A percentile compares a stretch with the other conserved stretches of the same genome.
These are phyloP conservation scores for western clawed frog (Xenopus tropicalis) DNA, from an alignment of 2,113 vertebrate genomes.

Conservation along the genomic window UCB_Xtro_10.0 CM004447.2:158802001-158802500, in stretches of 20 bases:
- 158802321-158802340: slow-evolving; percentile 68
- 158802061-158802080: too few species aligned
- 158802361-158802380: slow-evolving; percentile 20
- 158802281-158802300: slow-evolving; percentile 62
- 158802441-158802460: slow-evolving; percentile 60
- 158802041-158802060: too few species aligned
- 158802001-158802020: too few species aligned
- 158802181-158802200: slow-evolving; percentile 67
- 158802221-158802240: slow-evolving; percentile 60
- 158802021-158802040: too few species aligned
- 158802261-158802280: slow-evolving; percentile 60
- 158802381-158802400: slow-evolving; percentile 5
- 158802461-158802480: slow-evolving; percentile 68
- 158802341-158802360: slow-evolving; percentile 71
- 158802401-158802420: slow-evolving; percentile 57
- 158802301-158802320: slow-evolving; percentile 70
- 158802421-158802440: slow-evolving; percentile 61
- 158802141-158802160: slow-evolving; percentile 55
- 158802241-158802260: slow-evolving; percentile 54
- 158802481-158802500: slow-evolving; percentile 62
- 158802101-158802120: slow-evolving; percentile 49
- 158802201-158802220: slow-evolving; percentile 62
- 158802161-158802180: slow-evolving; percentile 67
- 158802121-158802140: slow-evolving; percentile 61
- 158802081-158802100: slow-evolving; percentile 11